Evolutionary conservation across 2,797 vertebrate genomes (phyloP).

Genomic region (Urosaurus nigricauda): DNA sequence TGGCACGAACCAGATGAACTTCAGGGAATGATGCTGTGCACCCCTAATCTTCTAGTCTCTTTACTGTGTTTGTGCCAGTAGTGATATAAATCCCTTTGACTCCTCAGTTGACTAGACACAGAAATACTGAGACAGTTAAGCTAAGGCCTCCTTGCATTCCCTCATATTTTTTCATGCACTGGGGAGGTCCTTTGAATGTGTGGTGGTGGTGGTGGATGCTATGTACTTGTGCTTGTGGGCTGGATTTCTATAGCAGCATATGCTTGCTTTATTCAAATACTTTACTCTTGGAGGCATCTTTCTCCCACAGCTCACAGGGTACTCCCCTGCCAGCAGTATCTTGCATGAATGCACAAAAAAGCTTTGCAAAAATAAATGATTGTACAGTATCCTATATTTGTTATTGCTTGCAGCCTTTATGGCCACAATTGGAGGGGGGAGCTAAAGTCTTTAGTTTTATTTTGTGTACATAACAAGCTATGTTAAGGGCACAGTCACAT

Average conservation of each 20-base stretch:
- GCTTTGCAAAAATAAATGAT: slow-evolving; percentile 25
- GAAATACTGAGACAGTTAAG: slow-evolving; percentile 27
- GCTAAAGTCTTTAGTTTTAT: not conserved
- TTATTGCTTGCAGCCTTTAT: slow-evolving; percentile 14
- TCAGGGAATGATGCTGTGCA: slow-evolving; percentile 35
- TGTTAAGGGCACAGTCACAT: no score
- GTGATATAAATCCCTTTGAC: slow-evolving; percentile 56
- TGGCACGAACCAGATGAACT: slow-evolving; percentile 3
- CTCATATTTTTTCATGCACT: not conserved
- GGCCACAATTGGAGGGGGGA: not conserved
- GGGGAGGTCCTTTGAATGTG: not conserved
- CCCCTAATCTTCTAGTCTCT: slow-evolving; percentile 26
- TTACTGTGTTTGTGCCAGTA: slow-evolving; percentile 56
- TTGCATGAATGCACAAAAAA: slow-evolving; percentile 37
- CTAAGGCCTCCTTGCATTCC: not conserved
- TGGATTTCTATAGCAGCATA: not conserved
- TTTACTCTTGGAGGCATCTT: slow-evolving; percentile 10
- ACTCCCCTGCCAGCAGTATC: not conserved
- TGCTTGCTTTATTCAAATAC: not conserved
- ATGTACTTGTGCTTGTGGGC: not conserved
- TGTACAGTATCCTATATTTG: not conserved
- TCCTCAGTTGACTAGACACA: slow-evolving; percentile 21
- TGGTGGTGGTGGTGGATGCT: fast-evolving
- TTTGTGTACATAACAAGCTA: slow-evolving; percentile 4
- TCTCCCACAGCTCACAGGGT: not conserved